Evolutionary conservation across 37 sponge, comb jelly and placozoan genomes (phyloP).

Genomic region (Halisarca cf. caerulea): DNA sequence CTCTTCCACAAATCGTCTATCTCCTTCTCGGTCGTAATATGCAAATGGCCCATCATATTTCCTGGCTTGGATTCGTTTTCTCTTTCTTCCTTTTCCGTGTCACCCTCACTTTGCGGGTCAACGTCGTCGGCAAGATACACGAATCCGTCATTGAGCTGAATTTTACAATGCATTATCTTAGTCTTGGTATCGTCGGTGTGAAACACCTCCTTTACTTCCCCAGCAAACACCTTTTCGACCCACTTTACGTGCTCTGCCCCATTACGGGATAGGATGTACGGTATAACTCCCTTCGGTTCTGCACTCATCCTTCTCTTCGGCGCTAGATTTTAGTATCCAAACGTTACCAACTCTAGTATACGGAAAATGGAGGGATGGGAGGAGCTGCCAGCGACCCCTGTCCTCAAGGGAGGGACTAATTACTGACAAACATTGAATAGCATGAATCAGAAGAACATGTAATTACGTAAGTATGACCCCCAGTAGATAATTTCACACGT

Average conservation of each 20-base stretch:
- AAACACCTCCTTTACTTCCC: constrained; percentile 10
- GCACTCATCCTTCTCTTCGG: not conserved
- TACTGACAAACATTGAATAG: too few species aligned
- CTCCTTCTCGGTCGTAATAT: constrained; percentile 29
- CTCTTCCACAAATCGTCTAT: constrained; percentile 48
- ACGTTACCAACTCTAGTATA: too few species aligned
- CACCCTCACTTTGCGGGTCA: not conserved
- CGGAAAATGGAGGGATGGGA: too few species aligned
- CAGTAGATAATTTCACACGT: too few species aligned
- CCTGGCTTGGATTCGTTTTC: not conserved
- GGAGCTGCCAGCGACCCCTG: too few species aligned
- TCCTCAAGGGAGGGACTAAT: too few species aligned
- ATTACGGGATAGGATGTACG: constrained; percentile 37
- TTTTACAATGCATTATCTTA: constrained; percentile 38
- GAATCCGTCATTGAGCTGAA: constrained; percentile 30
- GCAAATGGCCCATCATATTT: constrained; percentile 35
- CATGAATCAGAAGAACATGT: too few species aligned
- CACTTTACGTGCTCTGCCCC: constrained; percentile 54
- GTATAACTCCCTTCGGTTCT: constrained; percentile 31
- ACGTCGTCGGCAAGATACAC: constrained; percentile 46
- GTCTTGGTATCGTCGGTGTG: not conserved
- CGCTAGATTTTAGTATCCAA: not conserved
- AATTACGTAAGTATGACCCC: too few species aligned
- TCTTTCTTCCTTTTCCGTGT: too few species aligned
- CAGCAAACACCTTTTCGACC: constrained; percentile 47